Evolutionary conservation across 2,888 invertebrate genomes (phyloP), one percentile per base, ranked within the genome.

Genomic region (Theretra japonica): DNA sequence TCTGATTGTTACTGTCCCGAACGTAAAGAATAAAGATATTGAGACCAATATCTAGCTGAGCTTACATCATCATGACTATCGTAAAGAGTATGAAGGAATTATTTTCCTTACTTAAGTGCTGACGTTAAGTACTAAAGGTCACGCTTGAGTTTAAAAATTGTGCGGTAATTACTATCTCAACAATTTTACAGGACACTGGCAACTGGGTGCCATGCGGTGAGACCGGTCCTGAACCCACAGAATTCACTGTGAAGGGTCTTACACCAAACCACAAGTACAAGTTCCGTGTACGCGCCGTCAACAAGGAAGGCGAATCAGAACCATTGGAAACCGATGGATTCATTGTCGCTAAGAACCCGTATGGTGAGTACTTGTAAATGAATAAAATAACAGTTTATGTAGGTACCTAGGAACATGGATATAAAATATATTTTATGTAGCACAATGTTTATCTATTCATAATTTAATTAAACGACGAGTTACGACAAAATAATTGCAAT

Each of bases 241-340:
- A 95, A 79, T 98, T 98, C 90, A 97, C 97, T 74, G 97, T 99
- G 86, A 96, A 97, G 90, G 97, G 98, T 71, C 95, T 99, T 76
- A 98, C 98, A 17, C 97, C 98, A 57, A 98, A 99, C 92, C 98
- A 99, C 94, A 98, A 99, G 88, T 99, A 99, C 94, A 99, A 98
- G 94, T 99, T 99, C 95, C 96, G 99, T 77, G 99, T 99, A 0
- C 98, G 98, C 79, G 99, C 99, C 50, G 97, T 99, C 72, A 99
- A 99, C 90, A 98, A 98, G 87, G 99, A 99, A 93, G 99, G 99
- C 62, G 98, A 99, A 92, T 99, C 99, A 2, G 99, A 99, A 77
- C 98, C 99, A 59, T 95, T 99, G 77, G 98, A 98, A 89, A 98
- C 98, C 19, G 97, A 97, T 68, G 97, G 98, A 77, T 96, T 97